Base-by-base conservation (phyloP, 2,888 invertebrate genomes). In the Cinara cedri region DNA sequence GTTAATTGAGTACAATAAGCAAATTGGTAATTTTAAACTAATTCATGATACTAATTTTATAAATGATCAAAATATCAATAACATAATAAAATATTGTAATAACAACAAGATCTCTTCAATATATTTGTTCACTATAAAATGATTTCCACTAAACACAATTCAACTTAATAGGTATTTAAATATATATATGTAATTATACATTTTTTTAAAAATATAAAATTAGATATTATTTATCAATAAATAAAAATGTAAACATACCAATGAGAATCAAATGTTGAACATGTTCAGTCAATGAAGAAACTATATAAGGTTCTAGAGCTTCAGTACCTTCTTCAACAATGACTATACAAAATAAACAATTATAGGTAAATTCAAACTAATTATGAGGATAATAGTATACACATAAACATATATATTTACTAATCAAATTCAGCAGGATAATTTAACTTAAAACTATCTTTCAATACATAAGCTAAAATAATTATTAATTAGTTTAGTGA, bases 321-420 rank as follows among this genome's bases (percentile, higher is more conserved):
- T 96, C 95, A 0, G 94, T 95, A 0, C 95, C 95, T 86, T 96
- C 96, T 85, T 96, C 96, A 0, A 96, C 92, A 26, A 93, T 89
- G 0, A 93, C 92, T 91, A 85, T 34, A 78, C 16, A 72, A 72
- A 60, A 26, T 0, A n/a, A 34, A 34, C 13, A 63, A 63, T 54
- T 11, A 1, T 21, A 63, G 1, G 60, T n/a, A 26, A 24, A 72
- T 46, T 57, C 6, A 68, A 68, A 57, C n/a, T 16, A 51, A 16
- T 51, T 54, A 1, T 14, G 34, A 34, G 34, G 34, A 6, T 34
- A 34, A 6, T 34, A 34, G 34, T 34, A 34, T 4, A 34, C 34
- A 34, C 34, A 34, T 6, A 34, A 34, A 34, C n/a, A n/a, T n/a
- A n/a, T n/a, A n/a, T n/a, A n/a, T n/a, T n/a, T n/a, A n/a, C n/a